phyloP scores from a whole-genome alignment of 2,888 invertebrate genomes.

The Endomychus coccineus region DNA sequence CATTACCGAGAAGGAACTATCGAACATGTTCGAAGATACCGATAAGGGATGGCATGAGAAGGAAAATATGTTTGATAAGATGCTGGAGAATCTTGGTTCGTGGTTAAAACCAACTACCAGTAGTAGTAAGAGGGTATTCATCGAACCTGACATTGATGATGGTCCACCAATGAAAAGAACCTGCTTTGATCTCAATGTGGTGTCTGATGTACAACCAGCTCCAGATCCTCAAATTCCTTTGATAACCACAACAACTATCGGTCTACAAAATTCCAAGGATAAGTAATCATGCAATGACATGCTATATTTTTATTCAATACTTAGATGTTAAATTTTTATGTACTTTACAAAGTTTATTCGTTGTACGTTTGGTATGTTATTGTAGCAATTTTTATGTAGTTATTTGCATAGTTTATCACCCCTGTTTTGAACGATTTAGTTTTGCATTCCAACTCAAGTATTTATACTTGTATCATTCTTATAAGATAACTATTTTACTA shows the following conservation, averaged over 20 bases:
- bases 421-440: conserved; percentile 12
- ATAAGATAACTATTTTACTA: too few relatives aligned
- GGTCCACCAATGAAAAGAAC: conserved; percentile 11
- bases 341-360: conserved; percentile 13
- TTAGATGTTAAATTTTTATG: conserved; percentile 8
- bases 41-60: conserved; percentile 28
- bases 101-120: conserved; percentile 19
- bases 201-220: conserved; percentile 1
- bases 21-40: conserved; percentile 28
- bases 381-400: conserved; percentile 8
- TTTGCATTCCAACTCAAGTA: conserved; percentile 12
- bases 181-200: conserved; percentile 10
- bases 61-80: conserved; percentile 22
- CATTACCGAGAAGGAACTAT: conserved; percentile 32
- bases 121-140: conserved; percentile 29
- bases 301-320: neutral
- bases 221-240: conserved; percentile 4
- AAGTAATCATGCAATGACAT: conserved; percentile 9
- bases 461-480: conserved; percentile 8
- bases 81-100: conserved; percentile 26
- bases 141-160: conserved; percentile 35
- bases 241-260: conserved; percentile 6
- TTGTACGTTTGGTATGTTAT: conserved; percentile 11
- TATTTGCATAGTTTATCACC: conserved; percentile 12
- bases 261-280: conserved; percentile 8